Evolutionary conservation across 2,888 invertebrate genomes (phyloP).

Genomic region (Leuctra nigra): DNA sequence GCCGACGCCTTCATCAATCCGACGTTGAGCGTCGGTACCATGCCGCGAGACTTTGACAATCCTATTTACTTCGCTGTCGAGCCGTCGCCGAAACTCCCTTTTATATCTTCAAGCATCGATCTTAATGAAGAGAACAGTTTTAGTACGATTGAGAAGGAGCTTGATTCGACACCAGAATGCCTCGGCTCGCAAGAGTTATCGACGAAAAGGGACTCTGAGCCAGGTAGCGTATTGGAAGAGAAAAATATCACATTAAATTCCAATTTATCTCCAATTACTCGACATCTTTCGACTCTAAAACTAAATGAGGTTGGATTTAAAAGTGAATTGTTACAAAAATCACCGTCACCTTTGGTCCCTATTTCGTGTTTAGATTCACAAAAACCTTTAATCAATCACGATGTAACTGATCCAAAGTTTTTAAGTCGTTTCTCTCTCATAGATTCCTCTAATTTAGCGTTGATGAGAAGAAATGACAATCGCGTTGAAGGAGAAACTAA

Average conservation of each 20-base stretch:
- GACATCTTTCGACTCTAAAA: slow-evolving; percentile 19
- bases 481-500: too few species aligned
- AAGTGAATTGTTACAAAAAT: not conserved
- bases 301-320: not conserved
- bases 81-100: not conserved
- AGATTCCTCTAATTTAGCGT: not conserved
- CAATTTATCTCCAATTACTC: slow-evolving; percentile 20
- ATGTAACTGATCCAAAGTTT: slow-evolving; percentile 28
- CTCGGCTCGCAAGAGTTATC: not conserved
- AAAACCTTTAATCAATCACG: slow-evolving; percentile 17
- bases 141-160: too few species aligned
- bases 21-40: slow-evolving; percentile 6
- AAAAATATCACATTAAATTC: not conserved
- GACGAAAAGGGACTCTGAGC: not conserved
- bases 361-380: too few species aligned
- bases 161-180: not conserved
- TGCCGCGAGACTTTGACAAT: slow-evolving; percentile 38
- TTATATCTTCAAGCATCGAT: not conserved
- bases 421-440: slow-evolving; percentile 17
- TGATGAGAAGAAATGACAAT: not conserved
- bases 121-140: not conserved
- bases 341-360: slow-evolving; percentile 11
- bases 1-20: slow-evolving; percentile 39
- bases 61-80: slow-evolving; percentile 44
- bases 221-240: slow-evolving; percentile 7